Conservation (phyloP, 1,140 invertebrate species). For the Idris sp. region DNA sequence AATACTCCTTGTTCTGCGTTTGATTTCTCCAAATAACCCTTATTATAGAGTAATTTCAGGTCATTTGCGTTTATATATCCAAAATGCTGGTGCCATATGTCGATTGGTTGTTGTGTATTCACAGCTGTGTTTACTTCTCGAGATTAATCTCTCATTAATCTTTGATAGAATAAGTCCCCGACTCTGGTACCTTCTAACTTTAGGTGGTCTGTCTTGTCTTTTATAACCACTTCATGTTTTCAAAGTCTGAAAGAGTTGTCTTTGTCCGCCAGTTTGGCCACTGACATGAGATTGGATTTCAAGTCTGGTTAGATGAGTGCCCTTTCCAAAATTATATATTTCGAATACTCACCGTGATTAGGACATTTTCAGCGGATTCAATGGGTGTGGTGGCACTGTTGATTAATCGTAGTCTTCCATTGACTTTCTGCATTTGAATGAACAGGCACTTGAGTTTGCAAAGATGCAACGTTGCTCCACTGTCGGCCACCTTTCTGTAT, state of each 20-base stretch:
- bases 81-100: conserved; percentile 4
- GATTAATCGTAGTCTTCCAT: not conserved
- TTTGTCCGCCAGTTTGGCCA: no score
- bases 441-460: conserved; percentile 1
- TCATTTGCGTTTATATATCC: conserved; percentile 4
- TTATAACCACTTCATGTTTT: no score
- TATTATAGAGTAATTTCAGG: not conserved
- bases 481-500: conserved; percentile 5
- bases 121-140: not conserved
- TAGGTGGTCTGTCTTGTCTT: no score
- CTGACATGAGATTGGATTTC: no score
- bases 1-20: no score
- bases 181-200: no score
- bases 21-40: not conserved
- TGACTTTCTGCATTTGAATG: not conserved
- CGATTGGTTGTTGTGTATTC: not conserved
- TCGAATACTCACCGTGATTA: not conserved
- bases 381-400: not conserved
- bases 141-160: no score
- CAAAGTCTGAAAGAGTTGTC: no score
- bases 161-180: no score
- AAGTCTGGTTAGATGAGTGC: no score
- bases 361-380: not conserved
- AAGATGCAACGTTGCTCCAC: conserved; percentile 1
- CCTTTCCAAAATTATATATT: no score